Evolutionary conservation across 2,113 vertebrate species (phyloP).

Genomic region (Pristiophorus japonicus): DNA sequence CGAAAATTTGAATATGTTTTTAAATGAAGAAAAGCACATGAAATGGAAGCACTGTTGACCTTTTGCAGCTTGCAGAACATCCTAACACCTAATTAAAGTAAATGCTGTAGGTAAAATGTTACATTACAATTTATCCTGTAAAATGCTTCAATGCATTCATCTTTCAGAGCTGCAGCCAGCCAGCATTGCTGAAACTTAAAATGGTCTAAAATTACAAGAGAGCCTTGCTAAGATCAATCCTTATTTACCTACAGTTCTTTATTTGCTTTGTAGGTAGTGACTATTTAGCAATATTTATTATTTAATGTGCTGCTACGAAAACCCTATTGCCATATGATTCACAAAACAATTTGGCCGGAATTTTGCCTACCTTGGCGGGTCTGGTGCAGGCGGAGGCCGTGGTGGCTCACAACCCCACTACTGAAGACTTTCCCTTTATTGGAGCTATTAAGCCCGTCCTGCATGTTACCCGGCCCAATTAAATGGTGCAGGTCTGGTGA

Average conservation of each 20-base stretch:
- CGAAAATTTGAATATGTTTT: not conserved
- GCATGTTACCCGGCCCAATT: too few species aligned
- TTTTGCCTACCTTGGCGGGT: too few species aligned
- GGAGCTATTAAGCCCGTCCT: too few species aligned
- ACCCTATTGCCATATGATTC: not conserved
- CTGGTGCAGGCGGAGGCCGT: too few species aligned
- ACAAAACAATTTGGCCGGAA: too few species aligned
- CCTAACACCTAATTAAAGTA: not conserved
- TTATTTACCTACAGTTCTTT: not conserved
- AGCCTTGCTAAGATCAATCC: not conserved
- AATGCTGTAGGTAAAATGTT: not conserved
- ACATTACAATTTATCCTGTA: not conserved
- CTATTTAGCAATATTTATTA: not conserved
- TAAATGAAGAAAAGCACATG: not conserved
- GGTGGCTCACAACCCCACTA: too few species aligned
- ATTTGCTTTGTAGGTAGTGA: not conserved
- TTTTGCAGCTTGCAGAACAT: not conserved
- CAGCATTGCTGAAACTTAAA: not conserved
- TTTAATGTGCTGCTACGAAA: not conserved
- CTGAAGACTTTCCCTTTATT: too few species aligned
- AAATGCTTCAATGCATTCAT: not conserved
- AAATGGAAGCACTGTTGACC: not conserved
- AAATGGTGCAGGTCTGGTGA: too few species aligned
- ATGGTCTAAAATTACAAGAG: not conserved
- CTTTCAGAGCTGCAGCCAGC: not conserved